Evolutionary conservation across 2,113 vertebrate genomes (phyloP), one percentile per base, ranked within the genome.

Genomic region (Colius striatus): DNA sequence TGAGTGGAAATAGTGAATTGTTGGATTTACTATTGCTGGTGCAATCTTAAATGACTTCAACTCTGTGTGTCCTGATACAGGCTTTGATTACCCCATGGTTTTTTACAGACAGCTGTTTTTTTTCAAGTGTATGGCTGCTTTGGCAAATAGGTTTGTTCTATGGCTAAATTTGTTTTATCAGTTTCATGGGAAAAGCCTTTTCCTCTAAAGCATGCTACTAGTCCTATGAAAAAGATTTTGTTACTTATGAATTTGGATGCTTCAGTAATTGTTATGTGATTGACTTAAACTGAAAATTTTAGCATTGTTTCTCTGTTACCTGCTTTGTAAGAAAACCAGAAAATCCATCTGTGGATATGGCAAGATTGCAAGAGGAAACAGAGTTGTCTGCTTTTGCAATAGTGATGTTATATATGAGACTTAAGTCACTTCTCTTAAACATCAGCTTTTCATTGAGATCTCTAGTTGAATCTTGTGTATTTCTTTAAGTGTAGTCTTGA

Each of bases 371-470:
- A 32, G 29, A 83, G 22, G 27, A 34, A 51, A 12, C 6, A 47
- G 27, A 48, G 22, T 36, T 89, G 32, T 86, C 76, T 80, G 23
- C 16, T 22, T 79, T 80, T 92, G 18, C 36, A 8, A 2, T 67
- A 36, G 19, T 0, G 0, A 10, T 77, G 32, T 29, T 48, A 0
- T 41, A 1, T 70, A 3, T 41, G 57, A 86, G 54, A 66, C 25
- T n/a, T n/a, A 9, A 5, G 30, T 93, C 13, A 13, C 20, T 84
- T 53, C 11, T 57, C 43, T 62, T 71, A 45, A 83, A 15, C 13
- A 7, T 47, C 2, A 55, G 23, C 27, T 88, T 78, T 72, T 79
- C 30, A 15, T 4, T 57, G 51, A 32, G 29, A 50, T 76, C 11
- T 72, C 9, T 38, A 0, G 68, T 61, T 77, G 50, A 67, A 55